A percentile compares a stretch with the other conserved stretches of the same genome.
Conservation (phyloP, 2,797 vertebrate species). For the Parauchenoglanis ngamensis region DNA sequence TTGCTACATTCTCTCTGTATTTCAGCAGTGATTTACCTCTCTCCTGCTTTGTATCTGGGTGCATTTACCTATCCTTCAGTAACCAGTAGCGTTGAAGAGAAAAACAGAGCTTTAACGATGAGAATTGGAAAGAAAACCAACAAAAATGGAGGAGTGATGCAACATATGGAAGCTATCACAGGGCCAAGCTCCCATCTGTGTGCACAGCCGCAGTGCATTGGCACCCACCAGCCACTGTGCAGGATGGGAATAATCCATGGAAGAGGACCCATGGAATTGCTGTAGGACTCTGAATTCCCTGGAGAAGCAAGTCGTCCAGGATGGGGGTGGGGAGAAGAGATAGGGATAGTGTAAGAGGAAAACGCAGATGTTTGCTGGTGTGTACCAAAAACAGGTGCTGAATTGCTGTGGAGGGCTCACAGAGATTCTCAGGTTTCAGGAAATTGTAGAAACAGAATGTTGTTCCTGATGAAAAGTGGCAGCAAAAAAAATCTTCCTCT, state of each 20-base stretch:
- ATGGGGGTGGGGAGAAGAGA: conserved; percentile 42
- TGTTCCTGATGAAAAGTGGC: conserved; percentile 38
- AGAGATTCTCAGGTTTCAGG: conserved; percentile 60
- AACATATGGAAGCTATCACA: conserved; percentile 80
- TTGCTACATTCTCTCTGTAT: conserved; percentile 41
- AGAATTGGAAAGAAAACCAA: conserved; percentile 68
- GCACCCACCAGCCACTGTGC: conserved; percentile 69
- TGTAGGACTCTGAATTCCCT: conserved; percentile 66
- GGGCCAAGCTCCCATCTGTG: conserved; percentile 74
- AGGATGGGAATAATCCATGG: conserved; percentile 74
- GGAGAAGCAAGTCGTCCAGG: conserved; percentile 57
- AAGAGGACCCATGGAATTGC: conserved; percentile 69
- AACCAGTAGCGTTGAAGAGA: conserved; percentile 58
- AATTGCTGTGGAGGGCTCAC: conserved; percentile 49
- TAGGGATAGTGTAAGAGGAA: conserved; percentile 48
- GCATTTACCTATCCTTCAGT: conserved; percentile 53
- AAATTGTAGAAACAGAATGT: not conserved
- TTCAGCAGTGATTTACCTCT: conserved; percentile 60
- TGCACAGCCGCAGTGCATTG: conserved; percentile 68
- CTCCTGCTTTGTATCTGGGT: conserved; percentile 54
- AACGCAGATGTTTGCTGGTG: conserved; percentile 62
- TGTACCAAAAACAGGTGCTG: conserved; percentile 77
- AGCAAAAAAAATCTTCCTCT: not conserved
- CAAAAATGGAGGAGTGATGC: conserved; percentile 55
- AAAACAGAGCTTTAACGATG: conserved; percentile 67